phyloP scores from a whole-genome alignment of 2,888 invertebrate species.

The Charanyca ferruginea region DNA sequence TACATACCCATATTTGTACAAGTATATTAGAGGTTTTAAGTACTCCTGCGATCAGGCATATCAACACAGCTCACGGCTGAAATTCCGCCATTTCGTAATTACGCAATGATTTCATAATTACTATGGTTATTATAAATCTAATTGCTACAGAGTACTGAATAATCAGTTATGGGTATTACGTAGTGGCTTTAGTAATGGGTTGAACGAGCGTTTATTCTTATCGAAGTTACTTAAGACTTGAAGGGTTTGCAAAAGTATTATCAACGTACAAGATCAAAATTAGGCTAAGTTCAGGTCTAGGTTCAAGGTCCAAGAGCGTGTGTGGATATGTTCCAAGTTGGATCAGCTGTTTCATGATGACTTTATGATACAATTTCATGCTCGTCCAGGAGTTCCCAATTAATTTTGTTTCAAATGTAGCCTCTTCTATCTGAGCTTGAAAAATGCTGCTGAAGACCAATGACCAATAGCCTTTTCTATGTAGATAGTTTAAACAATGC shows the following conservation, averaged over 20 bases:
- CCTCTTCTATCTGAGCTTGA: too few relatives aligned
- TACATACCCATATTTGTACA: slow-evolving; percentile 4
- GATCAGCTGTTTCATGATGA: too few relatives aligned
- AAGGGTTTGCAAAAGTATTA: too few relatives aligned
- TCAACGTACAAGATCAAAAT: too few relatives aligned
- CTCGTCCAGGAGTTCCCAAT: too few relatives aligned
- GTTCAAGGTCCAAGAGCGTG: too few relatives aligned
- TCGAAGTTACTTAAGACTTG: slow-evolving; percentile 22
- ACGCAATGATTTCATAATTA: slow-evolving; percentile 40
- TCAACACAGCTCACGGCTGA: slow-evolving; percentile 19
- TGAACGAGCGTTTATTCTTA: slow-evolving; percentile 18
- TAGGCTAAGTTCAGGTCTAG: too few relatives aligned
- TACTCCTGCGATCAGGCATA: slow-evolving; percentile 3
- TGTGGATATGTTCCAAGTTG: not conserved
- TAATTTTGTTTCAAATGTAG: too few relatives aligned
- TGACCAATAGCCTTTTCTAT: too few relatives aligned
- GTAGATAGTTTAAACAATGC: too few relatives aligned
- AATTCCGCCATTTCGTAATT: slow-evolving; percentile 25
- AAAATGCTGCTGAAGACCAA: too few relatives aligned
- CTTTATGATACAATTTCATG: too few relatives aligned
- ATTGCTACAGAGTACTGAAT: slow-evolving; percentile 29
- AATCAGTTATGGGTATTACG: slow-evolving; percentile 31
- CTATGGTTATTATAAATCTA: slow-evolving; percentile 30
- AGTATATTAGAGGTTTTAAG: not conserved
- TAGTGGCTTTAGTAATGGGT: slow-evolving; percentile 17